Conservation (phyloP, 2,797 vertebrate species). For the Potorous gilbertii region DNA sequence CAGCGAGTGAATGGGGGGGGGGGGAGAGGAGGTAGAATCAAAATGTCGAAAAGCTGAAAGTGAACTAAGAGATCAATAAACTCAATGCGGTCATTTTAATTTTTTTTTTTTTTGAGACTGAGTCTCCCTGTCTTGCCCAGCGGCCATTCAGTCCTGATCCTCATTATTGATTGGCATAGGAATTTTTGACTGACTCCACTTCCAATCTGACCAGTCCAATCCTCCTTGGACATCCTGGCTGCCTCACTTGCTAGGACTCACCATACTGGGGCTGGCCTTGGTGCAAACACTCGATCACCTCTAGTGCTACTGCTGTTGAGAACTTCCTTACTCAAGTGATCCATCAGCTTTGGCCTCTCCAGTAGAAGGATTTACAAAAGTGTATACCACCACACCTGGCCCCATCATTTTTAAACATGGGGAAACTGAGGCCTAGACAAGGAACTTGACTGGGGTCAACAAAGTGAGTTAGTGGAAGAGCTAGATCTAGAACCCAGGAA, state of each 20-base stretch:
- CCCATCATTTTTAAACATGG: background rate
- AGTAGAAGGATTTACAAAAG: background rate
- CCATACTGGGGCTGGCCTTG: background rate
- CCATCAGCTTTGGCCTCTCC: background rate
- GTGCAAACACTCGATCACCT: background rate
- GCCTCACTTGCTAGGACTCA: background rate
- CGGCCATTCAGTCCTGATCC: background rate
- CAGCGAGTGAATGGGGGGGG: background rate
- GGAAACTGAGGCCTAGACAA: background rate
- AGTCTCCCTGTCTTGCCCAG: background rate
- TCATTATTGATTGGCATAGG: background rate
- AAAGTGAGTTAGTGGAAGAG: background rate
- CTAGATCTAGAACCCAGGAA: background rate
- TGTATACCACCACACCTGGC: background rate
- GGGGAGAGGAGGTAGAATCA: background rate
- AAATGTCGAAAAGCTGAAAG: background rate
- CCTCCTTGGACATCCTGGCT: background rate
- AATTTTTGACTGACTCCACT: background rate
- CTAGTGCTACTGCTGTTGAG: background rate
- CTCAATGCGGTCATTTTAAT: background rate
- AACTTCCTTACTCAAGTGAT: background rate
- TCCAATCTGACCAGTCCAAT: background rate
- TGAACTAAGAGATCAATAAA: background rate
- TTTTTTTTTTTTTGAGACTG: background rate
- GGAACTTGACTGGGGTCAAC: background rate